These are phyloP conservation scores for Rhipidura dahli DNA, from an alignment of 2,113 vertebrate genomes.

Conservation along the genomic window DNA sequence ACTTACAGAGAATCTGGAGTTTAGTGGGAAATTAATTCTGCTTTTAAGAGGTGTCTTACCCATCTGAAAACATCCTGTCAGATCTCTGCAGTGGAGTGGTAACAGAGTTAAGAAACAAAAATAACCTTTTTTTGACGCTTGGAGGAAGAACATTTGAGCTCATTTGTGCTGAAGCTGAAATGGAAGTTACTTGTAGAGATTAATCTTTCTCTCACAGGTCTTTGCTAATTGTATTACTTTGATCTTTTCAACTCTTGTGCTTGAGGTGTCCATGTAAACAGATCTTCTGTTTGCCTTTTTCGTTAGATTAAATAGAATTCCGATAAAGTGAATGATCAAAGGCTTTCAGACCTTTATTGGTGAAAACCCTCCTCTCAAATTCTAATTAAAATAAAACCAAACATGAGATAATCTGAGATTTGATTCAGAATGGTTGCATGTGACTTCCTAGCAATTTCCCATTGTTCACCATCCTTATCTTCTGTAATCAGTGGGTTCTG, in stretches of 20 bases:
- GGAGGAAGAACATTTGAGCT: constrained; percentile 29
- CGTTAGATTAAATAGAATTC: constrained; percentile 60
- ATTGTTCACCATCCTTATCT: constrained; percentile 41
- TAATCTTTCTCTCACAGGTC: constrained; percentile 34
- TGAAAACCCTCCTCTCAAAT: constrained; percentile 34
- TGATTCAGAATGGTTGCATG: constrained; percentile 32
- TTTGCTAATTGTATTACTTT: constrained; percentile 56
- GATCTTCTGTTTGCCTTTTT: constrained; percentile 52
- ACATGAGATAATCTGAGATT: constrained; percentile 44
- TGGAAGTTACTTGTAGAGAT: constrained; percentile 40
- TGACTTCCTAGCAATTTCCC: constrained; percentile 32
- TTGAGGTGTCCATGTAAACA: constrained; percentile 59
- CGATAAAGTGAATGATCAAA: constrained; percentile 30
- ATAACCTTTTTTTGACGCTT: background rate
- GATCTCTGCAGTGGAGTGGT: constrained; percentile 3
- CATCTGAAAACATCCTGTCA: constrained; percentile 32
- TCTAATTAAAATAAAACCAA: constrained; percentile 50
- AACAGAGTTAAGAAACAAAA: constrained; percentile 32
- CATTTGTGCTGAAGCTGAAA: constrained; percentile 14
- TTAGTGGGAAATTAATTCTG: constrained; percentile 22
- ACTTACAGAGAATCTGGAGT: constrained; percentile 18
- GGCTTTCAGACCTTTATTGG: constrained; percentile 50
- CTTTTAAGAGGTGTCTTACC: constrained; percentile 16
- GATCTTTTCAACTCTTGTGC: constrained; percentile 56
- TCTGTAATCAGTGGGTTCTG: constrained; percentile 1